These are phyloP conservation scores for Mungos mungo DNA, from an alignment of 2,113 vertebrate genomes.

Conservation along the genomic window DNA sequence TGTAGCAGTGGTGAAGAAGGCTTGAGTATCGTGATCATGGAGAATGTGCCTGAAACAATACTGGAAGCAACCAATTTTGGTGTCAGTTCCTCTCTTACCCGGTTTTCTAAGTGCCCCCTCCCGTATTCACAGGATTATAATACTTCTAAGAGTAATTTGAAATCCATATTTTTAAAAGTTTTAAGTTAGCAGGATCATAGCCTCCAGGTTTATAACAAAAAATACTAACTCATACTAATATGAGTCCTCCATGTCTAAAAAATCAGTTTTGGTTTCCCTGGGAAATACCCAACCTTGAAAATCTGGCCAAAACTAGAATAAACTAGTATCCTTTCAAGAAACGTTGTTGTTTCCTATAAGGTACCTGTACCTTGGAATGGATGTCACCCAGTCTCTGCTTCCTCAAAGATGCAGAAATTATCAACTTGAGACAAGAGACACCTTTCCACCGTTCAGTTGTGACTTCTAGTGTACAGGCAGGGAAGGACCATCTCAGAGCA, in stretches of 20 bases:
- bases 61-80: background rate
- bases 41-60: background rate
- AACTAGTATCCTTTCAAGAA: background rate
- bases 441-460: background rate
- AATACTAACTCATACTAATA: background rate
- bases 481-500: background rate
- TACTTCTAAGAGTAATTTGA: background rate
- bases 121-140: background rate
- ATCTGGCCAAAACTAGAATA: background rate
- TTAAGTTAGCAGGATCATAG: background rate
- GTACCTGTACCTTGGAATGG: background rate
- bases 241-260: background rate
- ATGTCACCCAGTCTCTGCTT: background rate
- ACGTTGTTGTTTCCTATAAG: background rate
- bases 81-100: background rate
- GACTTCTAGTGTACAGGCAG: background rate
- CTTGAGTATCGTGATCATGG: conserved; percentile 3
- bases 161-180: background rate
- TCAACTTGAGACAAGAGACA: background rate
- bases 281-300: background rate
- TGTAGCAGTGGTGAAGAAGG: background rate
- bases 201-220: background rate
- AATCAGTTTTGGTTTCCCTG: background rate
- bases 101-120: background rate
- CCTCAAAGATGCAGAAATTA: background rate